Conservation (phyloP, 2,888 invertebrate species). For the Mythimna lalbum region DNA sequence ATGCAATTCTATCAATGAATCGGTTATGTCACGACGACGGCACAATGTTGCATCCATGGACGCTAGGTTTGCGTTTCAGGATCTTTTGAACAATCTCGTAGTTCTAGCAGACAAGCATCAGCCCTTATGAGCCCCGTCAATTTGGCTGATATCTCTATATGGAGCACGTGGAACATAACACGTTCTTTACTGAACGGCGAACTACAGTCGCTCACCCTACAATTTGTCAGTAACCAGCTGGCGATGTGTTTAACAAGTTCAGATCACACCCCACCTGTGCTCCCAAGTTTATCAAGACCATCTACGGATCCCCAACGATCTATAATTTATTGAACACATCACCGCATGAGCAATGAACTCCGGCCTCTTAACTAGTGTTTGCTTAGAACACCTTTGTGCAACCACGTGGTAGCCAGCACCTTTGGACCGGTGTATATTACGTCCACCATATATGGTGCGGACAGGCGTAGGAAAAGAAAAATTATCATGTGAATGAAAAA, state of each 20-base stretch:
- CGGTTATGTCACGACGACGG: too few species aligned
- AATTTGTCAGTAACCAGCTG: slow-evolving; percentile 18
- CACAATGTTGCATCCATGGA: too few species aligned
- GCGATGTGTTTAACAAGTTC: background rate
- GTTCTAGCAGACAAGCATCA: background rate
- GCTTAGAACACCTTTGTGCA: slow-evolving; percentile 67
- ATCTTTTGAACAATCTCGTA: too few species aligned
- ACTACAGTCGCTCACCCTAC: background rate
- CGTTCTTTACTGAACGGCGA: too few species aligned
- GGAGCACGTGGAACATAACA: background rate
- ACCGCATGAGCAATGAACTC: slow-evolving; percentile 61
- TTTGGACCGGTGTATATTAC: slow-evolving; percentile 54
- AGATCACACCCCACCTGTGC: slow-evolving; percentile 4
- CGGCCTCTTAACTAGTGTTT: slow-evolving; percentile 61
- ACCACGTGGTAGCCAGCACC: slow-evolving; percentile 62
- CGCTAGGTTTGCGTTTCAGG: too few species aligned
- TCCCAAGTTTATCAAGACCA: slow-evolving; percentile 17
- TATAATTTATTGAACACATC: slow-evolving; percentile 53
- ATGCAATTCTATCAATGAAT: too few species aligned
- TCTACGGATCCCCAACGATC: slow-evolving; percentile 51
- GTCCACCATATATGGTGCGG: slow-evolving; percentile 56
- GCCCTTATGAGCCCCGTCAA: background rate
- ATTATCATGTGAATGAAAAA: slow-evolving; percentile 49
- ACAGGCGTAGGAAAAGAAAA: slow-evolving; percentile 57
- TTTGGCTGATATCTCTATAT: background rate